Evolutionary conservation across 1,140 invertebrate genomes (phyloP).

Genomic region (Pissodes strobi): DNA sequence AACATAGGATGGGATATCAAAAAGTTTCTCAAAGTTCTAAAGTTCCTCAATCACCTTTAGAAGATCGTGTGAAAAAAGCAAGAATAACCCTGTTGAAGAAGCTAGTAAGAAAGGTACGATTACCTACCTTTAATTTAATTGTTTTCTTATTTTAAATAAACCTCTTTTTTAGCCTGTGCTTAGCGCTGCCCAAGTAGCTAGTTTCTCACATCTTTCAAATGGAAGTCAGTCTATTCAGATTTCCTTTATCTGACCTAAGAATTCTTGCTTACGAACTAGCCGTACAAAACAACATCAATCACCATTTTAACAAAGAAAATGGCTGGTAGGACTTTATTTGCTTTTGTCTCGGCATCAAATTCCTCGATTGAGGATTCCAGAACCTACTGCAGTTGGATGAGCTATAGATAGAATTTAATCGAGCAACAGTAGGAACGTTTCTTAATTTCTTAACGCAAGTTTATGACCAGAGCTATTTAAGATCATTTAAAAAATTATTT

Average conservation of each 20-base stretch:
- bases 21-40: conserved; percentile 3
- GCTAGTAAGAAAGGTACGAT: conserved; percentile 5
- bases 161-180: background rate
- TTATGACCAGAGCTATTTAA: too few species aligned
- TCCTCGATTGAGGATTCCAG: conserved; percentile 41
- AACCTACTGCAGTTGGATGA: conserved; percentile 45
- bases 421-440: conserved; percentile 17
- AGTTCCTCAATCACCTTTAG: too few species aligned
- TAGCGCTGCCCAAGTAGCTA: conserved; percentile 31
- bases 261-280: conserved; percentile 43
- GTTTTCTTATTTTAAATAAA: background rate
- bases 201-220: conserved; percentile 29
- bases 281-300: conserved; percentile 39
- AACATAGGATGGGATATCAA: background rate
- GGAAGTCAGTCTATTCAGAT: conserved; percentile 40
- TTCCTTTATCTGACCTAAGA: conserved; percentile 37
- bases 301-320: too few species aligned
- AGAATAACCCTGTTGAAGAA: background rate
- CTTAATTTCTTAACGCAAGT: conserved; percentile 9
- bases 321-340: conserved; percentile 43
- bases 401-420: background rate
- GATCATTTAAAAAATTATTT: too few species aligned
- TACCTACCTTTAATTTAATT: background rate
- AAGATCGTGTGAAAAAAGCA: conserved; percentile 1
- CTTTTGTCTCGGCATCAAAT: conserved; percentile 45